Evolutionary conservation across 2,797 vertebrate genomes (phyloP), one percentile per base, ranked within the genome.

Genomic region (Lepidocolaptes lacrymiger): DNA sequence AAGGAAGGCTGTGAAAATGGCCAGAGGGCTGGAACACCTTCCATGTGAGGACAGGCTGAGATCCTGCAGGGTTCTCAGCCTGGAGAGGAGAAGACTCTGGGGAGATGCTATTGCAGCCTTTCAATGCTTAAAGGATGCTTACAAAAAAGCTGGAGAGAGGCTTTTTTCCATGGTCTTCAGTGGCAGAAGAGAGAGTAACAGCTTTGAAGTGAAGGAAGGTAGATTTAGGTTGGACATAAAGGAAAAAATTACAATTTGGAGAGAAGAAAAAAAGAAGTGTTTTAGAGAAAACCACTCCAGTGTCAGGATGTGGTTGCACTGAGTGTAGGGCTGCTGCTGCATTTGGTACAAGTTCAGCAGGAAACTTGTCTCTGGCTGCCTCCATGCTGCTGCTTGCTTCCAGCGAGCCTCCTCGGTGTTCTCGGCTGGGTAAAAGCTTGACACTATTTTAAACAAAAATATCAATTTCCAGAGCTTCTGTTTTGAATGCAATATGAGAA

Each of bases 371-470:
- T 72, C n/a, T 82, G 74, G 34, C 43, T 82, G 28, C 30, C 21
- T 79, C 41, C 46, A 39, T 46, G 23, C 37, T 78, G 49, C 73
- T 0, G 2, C 18, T 71, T 56, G 34, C 61, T 94, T 81, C 32
- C 43, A 86, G 63, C 0, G 0, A 73, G n/a, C 67, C 27, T 82
- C 54, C 71, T 54, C 6, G 1, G 67, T 91, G 49, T 55, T 84
- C 58, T 63, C 8, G 1, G 44, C 78, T 72, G 86, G 52, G 69
- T 81, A 46, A 69, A 87, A 82, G 67, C 79, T 69, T 75, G 48
- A 84, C 46, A 15, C 59, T 12, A 26, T 78, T 95, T 93, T 86
- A 87, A 87, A 73, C 27, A 90, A 68, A 94, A 91, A 72, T 51
- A 80, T 3, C 64, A 32, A 6, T 55, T 95, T 85, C 44, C 68